These are phyloP conservation scores for Thelaira solivaga DNA, from an alignment of 2,888 invertebrate species.

Conservation along the genomic window DNA sequence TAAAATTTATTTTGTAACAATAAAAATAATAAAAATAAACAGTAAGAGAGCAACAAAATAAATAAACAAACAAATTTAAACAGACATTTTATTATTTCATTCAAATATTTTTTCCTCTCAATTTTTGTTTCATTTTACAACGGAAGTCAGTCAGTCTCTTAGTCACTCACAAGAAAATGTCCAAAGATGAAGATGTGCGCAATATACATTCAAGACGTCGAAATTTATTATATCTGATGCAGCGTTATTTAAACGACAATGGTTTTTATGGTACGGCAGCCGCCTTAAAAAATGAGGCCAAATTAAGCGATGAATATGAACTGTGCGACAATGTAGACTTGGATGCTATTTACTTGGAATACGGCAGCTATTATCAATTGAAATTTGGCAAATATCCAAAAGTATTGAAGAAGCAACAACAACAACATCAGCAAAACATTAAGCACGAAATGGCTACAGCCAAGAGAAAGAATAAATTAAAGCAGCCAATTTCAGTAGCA, in stretches of 20 bases:
- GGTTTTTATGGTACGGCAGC: slow-evolving; percentile 82
- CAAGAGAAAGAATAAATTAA: slow-evolving; percentile 51
- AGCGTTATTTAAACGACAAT: slow-evolving; percentile 83
- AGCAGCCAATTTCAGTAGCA: slow-evolving; percentile 17
- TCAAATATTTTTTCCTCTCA: background rate
- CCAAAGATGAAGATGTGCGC: slow-evolving; percentile 72
- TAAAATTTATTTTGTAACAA: slow-evolving; percentile 18
- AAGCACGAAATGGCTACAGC: background rate
- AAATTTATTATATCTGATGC: slow-evolving; percentile 82
- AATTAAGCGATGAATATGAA: slow-evolving; percentile 81
- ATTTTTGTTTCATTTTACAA: background rate
- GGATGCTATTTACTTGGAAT: slow-evolving; percentile 92
- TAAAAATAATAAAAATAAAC: too few species aligned
- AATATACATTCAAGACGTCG: slow-evolving; percentile 75
- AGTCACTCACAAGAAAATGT: slow-evolving; percentile 45
- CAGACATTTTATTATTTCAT: background rate
- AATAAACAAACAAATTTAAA: background rate
- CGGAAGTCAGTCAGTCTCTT: background rate
- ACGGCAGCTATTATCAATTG: slow-evolving; percentile 89
- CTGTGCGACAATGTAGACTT: slow-evolving; percentile 95
- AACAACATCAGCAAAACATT: background rate
- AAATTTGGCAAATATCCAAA: slow-evolving; percentile 92
- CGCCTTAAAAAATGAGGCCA: slow-evolving; percentile 84
- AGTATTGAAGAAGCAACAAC: slow-evolving; percentile 80
- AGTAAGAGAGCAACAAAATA: too few species aligned